Base-by-base conservation (phyloP, 2,113 vertebrate genomes). In the Equus przewalskii region DNA sequence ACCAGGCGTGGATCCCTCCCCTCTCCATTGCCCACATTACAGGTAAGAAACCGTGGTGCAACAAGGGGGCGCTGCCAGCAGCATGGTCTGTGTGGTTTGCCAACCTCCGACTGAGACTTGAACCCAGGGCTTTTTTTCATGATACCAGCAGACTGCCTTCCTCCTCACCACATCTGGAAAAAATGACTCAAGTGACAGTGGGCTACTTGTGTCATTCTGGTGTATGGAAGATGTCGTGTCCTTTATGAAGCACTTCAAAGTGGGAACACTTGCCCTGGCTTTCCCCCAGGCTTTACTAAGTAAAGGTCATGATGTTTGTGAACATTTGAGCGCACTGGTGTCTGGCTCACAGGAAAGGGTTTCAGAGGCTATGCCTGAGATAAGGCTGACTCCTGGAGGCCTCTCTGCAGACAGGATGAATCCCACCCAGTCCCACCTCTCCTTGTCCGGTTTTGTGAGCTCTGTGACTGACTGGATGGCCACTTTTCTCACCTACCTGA, bases 231-330 rank as follows among this genome's bases (percentile, higher is more conserved):
- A 78, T 36, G 82, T 67, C 81, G 84, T 2, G 3, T 51, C 1
- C 3, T 60, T 93, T 89, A 70, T 56, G 65, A 82, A 89, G 73
- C 69, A 87, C 92, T 95, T 98, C 97, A 97, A 96, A 96, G 93
- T 87, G 60, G 65, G 69, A 75, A 72, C 18, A 3, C 8, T 36
- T 46, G 62, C 62, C 60, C 85, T 65, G 96, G 69, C 91, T 94
- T 97, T 97, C 73, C 89, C 94, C 97, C 26, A 16, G 58, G 51
- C 33, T 93, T 75, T 79, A 28, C 83, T 49, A 78, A 81, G 86
- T 62, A 96, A 98, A 98, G 97, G 96, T 91, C 93, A 96, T 3
- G 73, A 41, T 83, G 73, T 84, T 91, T 92, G 51, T 82, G 81
- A 80, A 69, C 56, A 85, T 44, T 33, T 89, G 85, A 79, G 44